These are phyloP conservation scores for Glomeris marginata DNA, from an alignment of 2,888 invertebrate genomes.

Conservation along the genomic window DNA sequence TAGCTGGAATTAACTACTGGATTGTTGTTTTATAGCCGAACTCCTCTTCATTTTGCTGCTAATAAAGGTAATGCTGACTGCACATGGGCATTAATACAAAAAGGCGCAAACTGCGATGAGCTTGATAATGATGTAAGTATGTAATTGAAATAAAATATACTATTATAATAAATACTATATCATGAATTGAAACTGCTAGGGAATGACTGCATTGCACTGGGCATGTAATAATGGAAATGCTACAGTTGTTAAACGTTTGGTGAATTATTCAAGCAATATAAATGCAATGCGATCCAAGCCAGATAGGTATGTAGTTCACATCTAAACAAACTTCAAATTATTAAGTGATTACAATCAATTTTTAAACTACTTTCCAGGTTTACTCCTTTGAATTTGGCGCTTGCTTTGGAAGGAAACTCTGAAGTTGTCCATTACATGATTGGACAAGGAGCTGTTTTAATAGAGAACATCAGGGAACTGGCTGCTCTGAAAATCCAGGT, in stretches of 20 bases:
- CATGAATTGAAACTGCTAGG: conserved; percentile 20
- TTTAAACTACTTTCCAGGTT: too few species aligned
- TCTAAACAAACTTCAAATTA: too few species aligned
- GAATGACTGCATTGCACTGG: conserved; percentile 31
- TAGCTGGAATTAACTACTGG: background rate
- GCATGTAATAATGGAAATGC: conserved; percentile 30
- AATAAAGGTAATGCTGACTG: conserved; percentile 31
- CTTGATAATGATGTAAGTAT: conserved; percentile 28
- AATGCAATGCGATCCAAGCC: conserved; percentile 11
- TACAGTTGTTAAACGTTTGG: conserved; percentile 29
- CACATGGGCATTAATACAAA: conserved; percentile 31
- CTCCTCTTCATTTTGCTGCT: conserved; percentile 31
- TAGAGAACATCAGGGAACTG: too few species aligned
- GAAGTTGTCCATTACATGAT: too few species aligned
- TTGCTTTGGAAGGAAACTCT: too few species aligned
- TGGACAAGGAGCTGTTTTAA: too few species aligned
- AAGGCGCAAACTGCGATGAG: conserved; percentile 27
- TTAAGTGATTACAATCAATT: too few species aligned
- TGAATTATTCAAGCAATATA: conserved; percentile 24
- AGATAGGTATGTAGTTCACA: too few species aligned
- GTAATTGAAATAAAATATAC: background rate
- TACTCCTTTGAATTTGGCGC: too few species aligned
- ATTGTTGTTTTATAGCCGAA: conserved; percentile 21
- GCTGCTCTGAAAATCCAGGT: too few species aligned
- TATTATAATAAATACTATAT: background rate